A percentile compares a stretch with the other conserved stretches of the same genome.
These are phyloP conservation scores for Columbina picui DNA, from an alignment of 2,113 vertebrate genomes.

Conservation along the genomic window DNA sequence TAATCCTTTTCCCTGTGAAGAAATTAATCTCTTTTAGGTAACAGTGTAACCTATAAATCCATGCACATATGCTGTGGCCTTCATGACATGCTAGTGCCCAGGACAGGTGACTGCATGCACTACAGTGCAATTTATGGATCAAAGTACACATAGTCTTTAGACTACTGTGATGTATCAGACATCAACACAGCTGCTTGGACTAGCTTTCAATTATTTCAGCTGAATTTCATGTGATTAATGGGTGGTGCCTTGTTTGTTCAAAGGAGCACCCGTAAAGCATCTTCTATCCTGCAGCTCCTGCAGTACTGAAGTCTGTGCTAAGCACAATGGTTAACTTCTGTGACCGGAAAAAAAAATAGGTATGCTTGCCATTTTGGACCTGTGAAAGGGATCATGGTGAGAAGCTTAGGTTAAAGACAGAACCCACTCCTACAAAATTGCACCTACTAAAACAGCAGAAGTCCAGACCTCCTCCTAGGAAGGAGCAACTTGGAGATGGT, in stretches of 20 bases:
- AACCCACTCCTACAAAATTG: background rate
- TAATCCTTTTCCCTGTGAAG: background rate
- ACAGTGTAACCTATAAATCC: background rate
- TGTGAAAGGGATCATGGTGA: background rate
- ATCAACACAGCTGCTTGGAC: background rate
- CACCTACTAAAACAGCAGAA: background rate
- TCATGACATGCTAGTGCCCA: accelerated
- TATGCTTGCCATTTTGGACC: background rate
- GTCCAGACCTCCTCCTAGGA: background rate
- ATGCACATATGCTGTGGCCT: background rate
- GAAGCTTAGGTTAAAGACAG: background rate
- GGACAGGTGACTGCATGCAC: background rate
- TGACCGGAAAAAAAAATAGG: background rate
- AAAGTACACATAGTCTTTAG: background rate
- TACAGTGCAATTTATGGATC: background rate
- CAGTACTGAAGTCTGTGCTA: background rate
- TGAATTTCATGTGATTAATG: background rate
- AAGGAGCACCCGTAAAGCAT: background rate
- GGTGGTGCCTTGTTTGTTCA: background rate
- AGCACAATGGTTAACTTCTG: background rate
- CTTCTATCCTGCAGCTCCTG: background rate
- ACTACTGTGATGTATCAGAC: background rate
- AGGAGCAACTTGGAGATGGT: background rate
- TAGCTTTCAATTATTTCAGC: background rate
- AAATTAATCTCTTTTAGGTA: background rate